phyloP scores from a whole-genome alignment of 2,888 invertebrate species.

The Stramonita haemastoma region DNA sequence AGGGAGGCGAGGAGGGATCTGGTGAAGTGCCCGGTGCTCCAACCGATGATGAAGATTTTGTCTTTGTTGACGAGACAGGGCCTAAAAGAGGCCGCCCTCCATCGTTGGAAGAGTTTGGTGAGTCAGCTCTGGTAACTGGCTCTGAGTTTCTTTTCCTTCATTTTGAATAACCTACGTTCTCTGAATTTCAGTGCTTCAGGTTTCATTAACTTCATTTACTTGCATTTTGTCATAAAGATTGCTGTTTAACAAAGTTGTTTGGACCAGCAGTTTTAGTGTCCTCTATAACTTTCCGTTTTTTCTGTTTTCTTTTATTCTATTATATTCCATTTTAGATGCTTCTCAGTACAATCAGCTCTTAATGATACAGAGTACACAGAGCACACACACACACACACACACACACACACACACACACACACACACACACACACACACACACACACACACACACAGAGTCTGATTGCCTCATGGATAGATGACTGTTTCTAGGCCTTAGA shows the following conservation, averaged over 20 bases:
- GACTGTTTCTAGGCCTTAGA: too few species aligned
- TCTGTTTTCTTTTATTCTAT: too few species aligned
- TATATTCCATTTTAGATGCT: too few species aligned
- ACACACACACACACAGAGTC: neutral
- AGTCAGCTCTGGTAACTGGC: neutral
- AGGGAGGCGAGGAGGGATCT: conserved; percentile 12
- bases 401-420: neutral
- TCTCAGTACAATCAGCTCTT: neutral
- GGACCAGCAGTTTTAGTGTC: neutral
- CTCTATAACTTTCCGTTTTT: neutral
- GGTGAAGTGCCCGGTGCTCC: neutral
- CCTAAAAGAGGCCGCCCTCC: neutral
- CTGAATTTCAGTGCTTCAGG: too few species aligned
- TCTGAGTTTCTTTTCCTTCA: too few species aligned
- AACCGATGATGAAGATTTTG: conserved; percentile 48
- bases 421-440: neutral
- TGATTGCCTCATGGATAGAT: too few species aligned
- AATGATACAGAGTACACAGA: neutral
- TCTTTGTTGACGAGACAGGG: conserved; percentile 45
- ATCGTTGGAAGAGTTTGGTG: conserved; percentile 28
- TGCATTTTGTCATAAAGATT: too few species aligned
- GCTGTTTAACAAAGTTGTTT: neutral
- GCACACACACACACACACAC: neutral
- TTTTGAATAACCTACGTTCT: too few species aligned
- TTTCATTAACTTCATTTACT: too few species aligned